These are phyloP conservation scores for Regulus satrapa DNA, from an alignment of 2,113 vertebrate genomes.

Conservation along the genomic window DNA sequence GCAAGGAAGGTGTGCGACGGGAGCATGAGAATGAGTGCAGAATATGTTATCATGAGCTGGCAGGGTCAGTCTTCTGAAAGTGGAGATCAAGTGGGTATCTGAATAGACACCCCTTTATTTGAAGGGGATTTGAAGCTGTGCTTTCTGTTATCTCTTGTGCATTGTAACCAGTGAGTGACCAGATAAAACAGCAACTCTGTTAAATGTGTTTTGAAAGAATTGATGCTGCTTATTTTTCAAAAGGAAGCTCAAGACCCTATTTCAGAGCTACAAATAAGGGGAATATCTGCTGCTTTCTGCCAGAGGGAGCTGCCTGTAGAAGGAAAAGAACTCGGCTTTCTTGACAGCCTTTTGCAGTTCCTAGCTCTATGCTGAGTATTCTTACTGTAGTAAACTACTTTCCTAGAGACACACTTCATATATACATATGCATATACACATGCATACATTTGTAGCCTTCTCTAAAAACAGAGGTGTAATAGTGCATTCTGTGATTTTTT, in stretches of 20 bases:
- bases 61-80: neutral
- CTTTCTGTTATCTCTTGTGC: neutral
- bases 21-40: neutral
- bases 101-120: neutral
- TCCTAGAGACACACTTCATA: neutral
- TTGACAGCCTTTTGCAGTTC: neutral
- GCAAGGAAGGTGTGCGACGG: rapidly evolving
- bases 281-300: neutral
- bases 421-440: too few species aligned
- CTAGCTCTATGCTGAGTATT: neutral
- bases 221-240: neutral
- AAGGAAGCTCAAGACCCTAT: neutral
- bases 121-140: neutral
- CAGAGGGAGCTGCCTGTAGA: neutral
- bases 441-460: neutral
- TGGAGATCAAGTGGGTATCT: neutral
- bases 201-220: neutral
- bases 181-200: rapidly evolving
- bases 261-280: neutral
- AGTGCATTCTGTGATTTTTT: neutral
- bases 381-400: neutral
- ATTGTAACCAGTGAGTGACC: rapidly evolving
- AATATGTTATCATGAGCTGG: rapidly evolving
- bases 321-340: neutral
- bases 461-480: neutral